phyloP scores from a whole-genome alignment of 1,140 invertebrate species.

The Medauroidea extradentata region DNA sequence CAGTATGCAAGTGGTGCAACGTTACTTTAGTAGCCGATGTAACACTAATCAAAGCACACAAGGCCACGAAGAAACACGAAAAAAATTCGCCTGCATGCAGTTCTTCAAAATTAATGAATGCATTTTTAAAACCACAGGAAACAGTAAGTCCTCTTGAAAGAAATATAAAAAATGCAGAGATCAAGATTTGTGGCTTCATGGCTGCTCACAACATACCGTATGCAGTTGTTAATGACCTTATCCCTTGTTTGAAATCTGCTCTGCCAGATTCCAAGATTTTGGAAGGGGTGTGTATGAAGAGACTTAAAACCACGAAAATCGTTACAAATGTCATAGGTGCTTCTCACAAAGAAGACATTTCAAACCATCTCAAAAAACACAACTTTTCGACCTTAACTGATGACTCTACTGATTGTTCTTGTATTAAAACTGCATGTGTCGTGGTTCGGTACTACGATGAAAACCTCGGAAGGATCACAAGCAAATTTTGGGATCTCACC shows the following conservation, averaged over 20 bases:
- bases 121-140: constrained; percentile 11
- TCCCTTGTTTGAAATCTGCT: constrained; percentile 12
- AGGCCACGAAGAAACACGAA: constrained; percentile 7
- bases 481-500: constrained; percentile 14
- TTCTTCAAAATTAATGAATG: constrained; percentile 8
- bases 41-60: constrained; percentile 12
- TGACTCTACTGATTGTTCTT: constrained; percentile 33
- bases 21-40: constrained; percentile 6
- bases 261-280: constrained; percentile 14
- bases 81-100: constrained; percentile 10
- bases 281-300: constrained; percentile 13
- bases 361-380: constrained; percentile 16
- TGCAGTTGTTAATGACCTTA: constrained; percentile 13
- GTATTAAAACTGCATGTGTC: constrained; percentile 31
- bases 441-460: constrained; percentile 27
- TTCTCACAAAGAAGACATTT: constrained; percentile 18
- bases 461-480: constrained; percentile 7
- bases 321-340: constrained; percentile 16
- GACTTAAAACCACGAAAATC: constrained; percentile 12
- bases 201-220: constrained; percentile 17
- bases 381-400: constrained; percentile 37
- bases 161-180: constrained; percentile 15
- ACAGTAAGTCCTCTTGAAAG: constrained; percentile 3
- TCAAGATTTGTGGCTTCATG: constrained; percentile 15
- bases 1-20: constrained; percentile 14